Percentiles rank a stretch among this genome's conserved stretches.
phyloP scores from a whole-genome alignment of 2,888 invertebrate species.

The Nemotelus pantherinus region DNA sequence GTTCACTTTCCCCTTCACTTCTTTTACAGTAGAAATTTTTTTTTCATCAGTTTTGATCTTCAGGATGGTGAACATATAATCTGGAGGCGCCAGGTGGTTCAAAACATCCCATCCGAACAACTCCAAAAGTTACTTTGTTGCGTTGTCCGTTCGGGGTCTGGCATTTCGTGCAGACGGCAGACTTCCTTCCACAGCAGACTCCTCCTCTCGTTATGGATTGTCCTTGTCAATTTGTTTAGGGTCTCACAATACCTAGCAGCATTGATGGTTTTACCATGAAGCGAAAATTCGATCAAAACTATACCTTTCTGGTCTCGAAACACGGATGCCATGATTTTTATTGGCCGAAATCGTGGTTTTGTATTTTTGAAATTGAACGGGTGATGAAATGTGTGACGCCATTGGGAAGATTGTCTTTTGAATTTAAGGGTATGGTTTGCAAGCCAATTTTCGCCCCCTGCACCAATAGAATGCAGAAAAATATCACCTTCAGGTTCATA shows the following conservation, averaged over 20 bases:
- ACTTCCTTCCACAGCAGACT: not conserved
- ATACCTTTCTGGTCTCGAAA: too few species aligned
- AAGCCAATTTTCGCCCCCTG: not conserved
- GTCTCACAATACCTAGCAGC: not conserved
- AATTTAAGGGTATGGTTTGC: not conserved
- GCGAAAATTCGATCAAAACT: too few species aligned
- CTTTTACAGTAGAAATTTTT: not conserved
- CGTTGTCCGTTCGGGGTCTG: not conserved
- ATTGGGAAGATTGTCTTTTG: not conserved
- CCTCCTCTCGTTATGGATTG: not conserved
- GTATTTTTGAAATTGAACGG: too few species aligned
- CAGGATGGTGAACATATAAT: not conserved
- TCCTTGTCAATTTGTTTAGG: not conserved
- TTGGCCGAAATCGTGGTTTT: too few species aligned
- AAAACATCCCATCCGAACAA: not conserved
- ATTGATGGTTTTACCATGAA: too few species aligned
- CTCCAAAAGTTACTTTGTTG: not conserved
- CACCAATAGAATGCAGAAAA: not conserved
- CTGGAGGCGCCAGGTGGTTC: not conserved
- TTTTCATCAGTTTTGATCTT: not conserved
- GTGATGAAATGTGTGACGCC: too few species aligned
- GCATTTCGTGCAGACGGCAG: conserved; percentile 2
- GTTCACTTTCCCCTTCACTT: too few species aligned
- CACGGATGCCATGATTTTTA: too few species aligned
- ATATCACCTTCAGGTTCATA: not conserved